These are phyloP conservation scores for Sarotherodon lohbergeri DNA, from an alignment of 2,113 vertebrate species.

Conservation along the genomic window DNA sequence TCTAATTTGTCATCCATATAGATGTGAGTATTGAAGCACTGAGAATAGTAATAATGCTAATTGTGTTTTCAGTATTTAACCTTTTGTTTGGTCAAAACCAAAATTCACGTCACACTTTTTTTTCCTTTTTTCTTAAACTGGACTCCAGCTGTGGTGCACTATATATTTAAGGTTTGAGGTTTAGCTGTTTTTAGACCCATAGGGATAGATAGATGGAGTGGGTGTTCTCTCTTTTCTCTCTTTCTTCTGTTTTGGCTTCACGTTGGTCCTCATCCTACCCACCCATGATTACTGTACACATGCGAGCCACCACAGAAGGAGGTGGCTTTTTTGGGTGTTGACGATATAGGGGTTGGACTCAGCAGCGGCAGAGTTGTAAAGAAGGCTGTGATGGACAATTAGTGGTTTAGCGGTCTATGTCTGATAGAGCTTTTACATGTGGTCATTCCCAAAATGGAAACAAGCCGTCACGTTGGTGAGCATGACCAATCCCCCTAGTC, in stretches of 20 bases:
- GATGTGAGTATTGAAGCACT: not conserved
- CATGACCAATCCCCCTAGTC: not conserved
- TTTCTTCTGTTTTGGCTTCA: slow-evolving; percentile 16
- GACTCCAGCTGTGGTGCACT: not conserved
- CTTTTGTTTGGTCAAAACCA: not conserved
- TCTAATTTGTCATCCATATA: not conserved
- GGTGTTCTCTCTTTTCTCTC: slow-evolving; percentile 18
- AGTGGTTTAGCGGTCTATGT: slow-evolving; percentile 43
- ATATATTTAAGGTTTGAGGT: slow-evolving; percentile 50
- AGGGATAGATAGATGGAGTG: slow-evolving; percentile 31
- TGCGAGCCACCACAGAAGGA: slow-evolving; percentile 36
- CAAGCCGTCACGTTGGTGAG: not conserved
- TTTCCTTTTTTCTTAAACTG: not conserved
- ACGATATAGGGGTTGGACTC: slow-evolving; percentile 7
- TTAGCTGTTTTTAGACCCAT: slow-evolving; percentile 49
- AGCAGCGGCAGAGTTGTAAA: slow-evolving; percentile 43
- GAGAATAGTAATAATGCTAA: not conserved
- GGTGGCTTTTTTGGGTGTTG: slow-evolving; percentile 47
- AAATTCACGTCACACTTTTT: not conserved
- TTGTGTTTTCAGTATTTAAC: not conserved
- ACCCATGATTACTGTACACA: slow-evolving; percentile 40
- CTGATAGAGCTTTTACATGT: slow-evolving; percentile 54
- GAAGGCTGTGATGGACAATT: slow-evolving; percentile 35
- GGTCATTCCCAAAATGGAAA: slow-evolving; percentile 51
- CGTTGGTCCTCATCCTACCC: not conserved